Evolutionary conservation across 1,140 invertebrate species (phyloP), one percentile per base, ranked within the genome.

Genomic region (Harpegnathos saltator): DNA sequence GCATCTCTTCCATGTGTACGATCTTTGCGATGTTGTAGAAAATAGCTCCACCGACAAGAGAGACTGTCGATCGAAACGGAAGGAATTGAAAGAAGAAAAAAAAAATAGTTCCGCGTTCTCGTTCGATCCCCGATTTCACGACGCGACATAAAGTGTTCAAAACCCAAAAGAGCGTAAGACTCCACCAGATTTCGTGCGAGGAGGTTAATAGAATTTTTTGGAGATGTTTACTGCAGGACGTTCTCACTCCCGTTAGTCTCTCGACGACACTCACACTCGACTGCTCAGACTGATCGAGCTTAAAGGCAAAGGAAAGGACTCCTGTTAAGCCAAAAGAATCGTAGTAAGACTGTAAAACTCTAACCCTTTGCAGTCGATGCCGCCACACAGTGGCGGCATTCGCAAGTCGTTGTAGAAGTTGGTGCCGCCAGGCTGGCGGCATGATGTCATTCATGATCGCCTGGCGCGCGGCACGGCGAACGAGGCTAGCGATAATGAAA

Each of bases 61-160:
- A 78, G 52, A 78, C 52, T 80, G 65, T 58, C 14, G 24, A 78
- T 58, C 14, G 24, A 78, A 78, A 44, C 15, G 22, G 26, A 69
- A 58, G 52, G n/a, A 80, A 80, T 80, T 71, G 65, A 71, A n/a
- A n/a, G n/a, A n/a, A 44, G 9, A 17, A 52, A 33, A 75, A 63
- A 26, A 38, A 19, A 15, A 71, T 5, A 5, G 52, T 61, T 24
- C n/a, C 54, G 22, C 50, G 22, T 66, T 58, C 17, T 69, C 66
- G 52, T 71, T 71, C 65, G 65, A 48, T 71, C 52, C 17, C 75
- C 22, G 65, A 80, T 71, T n/a, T 58, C 38, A 78, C 63, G 52
- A 78, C 75, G 81, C 72, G 85, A 90, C 84, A 88, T 87, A 73
- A 90, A 90, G 88, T 91, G 89, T 90, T 91, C 88, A 91, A 90